Percentiles rank a stretch among this genome's conserved stretches.
Evolutionary conservation across 2,797 vertebrate species (phyloP).

Genomic region (Takifugu ocellatus): DNA sequence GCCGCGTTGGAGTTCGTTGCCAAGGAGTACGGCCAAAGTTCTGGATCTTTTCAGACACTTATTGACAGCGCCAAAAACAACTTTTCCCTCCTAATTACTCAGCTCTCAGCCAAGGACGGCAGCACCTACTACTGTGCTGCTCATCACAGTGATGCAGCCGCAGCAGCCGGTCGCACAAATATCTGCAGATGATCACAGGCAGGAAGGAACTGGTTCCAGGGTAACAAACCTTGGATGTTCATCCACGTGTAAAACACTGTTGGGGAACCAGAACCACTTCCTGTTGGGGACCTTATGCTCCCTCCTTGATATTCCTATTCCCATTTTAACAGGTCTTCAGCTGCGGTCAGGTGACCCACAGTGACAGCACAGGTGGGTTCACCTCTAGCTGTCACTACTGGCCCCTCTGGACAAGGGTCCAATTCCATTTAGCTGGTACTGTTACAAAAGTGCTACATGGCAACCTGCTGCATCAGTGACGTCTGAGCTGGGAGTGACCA

Average conservation of each 20-base stretch:
- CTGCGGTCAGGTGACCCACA: no score
- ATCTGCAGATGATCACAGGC: conserved; percentile 31
- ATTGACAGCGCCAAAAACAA: conserved; percentile 24
- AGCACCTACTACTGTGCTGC: conserved; percentile 69
- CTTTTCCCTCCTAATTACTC: conserved; percentile 54
- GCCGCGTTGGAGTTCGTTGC: conserved; percentile 43
- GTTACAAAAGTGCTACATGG: no score
- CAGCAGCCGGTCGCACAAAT: conserved; percentile 53
- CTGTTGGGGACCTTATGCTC: no score
- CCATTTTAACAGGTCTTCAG: no score
- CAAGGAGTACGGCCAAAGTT: conserved; percentile 2
- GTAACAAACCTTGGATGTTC: not conserved
- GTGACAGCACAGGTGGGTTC: no score
- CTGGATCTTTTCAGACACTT: conserved; percentile 17
- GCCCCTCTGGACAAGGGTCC: no score
- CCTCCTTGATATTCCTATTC: no score
- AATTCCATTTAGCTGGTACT: no score
- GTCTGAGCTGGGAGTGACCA: no score
- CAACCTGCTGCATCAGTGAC: no score
- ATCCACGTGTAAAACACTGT: not conserved
- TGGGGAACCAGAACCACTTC: no score
- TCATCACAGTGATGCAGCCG: conserved; percentile 61
- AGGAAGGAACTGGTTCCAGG: conserved; percentile 24
- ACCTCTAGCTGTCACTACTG: no score
- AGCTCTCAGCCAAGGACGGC: conserved; percentile 39